Conservation (phyloP, 92 coral and sea anemone species). For the Porites rus region DNA sequence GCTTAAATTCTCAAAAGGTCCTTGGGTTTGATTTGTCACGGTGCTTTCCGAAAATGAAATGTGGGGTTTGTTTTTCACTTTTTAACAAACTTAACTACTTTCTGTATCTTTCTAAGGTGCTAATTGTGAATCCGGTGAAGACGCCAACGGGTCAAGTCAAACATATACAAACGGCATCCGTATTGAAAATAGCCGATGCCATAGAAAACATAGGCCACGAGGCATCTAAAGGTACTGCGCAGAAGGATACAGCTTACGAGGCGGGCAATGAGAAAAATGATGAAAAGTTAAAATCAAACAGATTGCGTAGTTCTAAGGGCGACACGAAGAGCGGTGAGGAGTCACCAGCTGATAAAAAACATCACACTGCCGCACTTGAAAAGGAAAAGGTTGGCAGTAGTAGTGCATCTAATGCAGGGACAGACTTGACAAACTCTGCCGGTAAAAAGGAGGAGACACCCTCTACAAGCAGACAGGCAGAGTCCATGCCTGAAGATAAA, state of each 20-base stretch:
- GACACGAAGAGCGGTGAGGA: neutral
- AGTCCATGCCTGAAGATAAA: neutral
- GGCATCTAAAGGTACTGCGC: conserved; percentile 9
- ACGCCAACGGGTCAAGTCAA: conserved; percentile 5
- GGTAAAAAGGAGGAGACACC: conserved; percentile 5
- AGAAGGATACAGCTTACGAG: neutral
- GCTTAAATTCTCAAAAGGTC: neutral
- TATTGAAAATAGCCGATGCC: neutral
- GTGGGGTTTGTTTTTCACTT: neutral
- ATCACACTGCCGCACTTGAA: neutral
- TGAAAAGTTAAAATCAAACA: neutral
- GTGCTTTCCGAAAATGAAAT: neutral
- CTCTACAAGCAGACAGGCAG: neutral
- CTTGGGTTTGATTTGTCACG: neutral
- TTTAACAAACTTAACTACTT: neutral
- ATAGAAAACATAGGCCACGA: neutral
- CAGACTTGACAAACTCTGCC: conserved; percentile 16
- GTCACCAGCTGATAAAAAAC: neutral
- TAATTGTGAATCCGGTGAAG: conserved; percentile 62
- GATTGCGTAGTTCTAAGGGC: conserved; percentile 28
- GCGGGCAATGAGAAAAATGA: neutral
- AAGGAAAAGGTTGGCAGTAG: conserved; percentile 2
- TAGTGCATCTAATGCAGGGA: neutral
- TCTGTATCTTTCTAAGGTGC: conserved; percentile 23
- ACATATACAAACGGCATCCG: neutral